Conservation (phyloP, 2,888 invertebrate genomes). For the Arenicola marina region DNA sequence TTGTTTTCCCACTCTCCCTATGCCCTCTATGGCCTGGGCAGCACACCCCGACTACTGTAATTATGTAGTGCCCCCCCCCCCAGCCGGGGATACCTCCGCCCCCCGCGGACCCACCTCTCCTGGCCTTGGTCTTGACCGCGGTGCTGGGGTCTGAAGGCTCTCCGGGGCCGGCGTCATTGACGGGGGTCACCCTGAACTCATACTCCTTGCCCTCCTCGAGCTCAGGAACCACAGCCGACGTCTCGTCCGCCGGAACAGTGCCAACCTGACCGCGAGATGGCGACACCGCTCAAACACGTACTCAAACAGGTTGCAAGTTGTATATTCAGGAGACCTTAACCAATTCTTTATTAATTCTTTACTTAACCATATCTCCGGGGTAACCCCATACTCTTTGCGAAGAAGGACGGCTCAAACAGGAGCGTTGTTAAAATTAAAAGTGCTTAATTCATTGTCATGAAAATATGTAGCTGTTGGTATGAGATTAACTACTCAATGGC, state of each 20-base stretch:
- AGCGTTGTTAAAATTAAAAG: no score
- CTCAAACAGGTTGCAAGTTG: background rate
- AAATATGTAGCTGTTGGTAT: no score
- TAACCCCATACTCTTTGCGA: no score
- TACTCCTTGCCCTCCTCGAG: slow-evolving; percentile 96
- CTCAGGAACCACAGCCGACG: slow-evolving; percentile 74
- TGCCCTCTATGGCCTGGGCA: no score
- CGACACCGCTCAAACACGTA: no score
- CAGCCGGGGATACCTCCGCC: background rate
- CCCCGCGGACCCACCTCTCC: slow-evolving; percentile 28
- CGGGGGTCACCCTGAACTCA: slow-evolving; percentile 94
- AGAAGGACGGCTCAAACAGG: no score
- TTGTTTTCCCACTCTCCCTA: background rate
- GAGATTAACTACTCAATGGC: no score
- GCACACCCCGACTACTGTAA: no score
- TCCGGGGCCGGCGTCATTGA: slow-evolving; percentile 96
- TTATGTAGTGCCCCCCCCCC: background rate
- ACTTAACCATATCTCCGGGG: no score
- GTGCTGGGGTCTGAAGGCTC: slow-evolving; percentile 91
- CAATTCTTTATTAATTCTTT: no score
- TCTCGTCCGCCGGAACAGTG: slow-evolving; percentile 84
- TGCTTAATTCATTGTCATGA: background rate
- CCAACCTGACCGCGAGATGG: no score
- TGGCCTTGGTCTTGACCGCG: slow-evolving; percentile 63
- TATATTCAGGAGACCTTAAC: no score